Base-by-base conservation (phyloP, 2,797 vertebrate genomes). In the Sebastes hubbsi region DNA sequence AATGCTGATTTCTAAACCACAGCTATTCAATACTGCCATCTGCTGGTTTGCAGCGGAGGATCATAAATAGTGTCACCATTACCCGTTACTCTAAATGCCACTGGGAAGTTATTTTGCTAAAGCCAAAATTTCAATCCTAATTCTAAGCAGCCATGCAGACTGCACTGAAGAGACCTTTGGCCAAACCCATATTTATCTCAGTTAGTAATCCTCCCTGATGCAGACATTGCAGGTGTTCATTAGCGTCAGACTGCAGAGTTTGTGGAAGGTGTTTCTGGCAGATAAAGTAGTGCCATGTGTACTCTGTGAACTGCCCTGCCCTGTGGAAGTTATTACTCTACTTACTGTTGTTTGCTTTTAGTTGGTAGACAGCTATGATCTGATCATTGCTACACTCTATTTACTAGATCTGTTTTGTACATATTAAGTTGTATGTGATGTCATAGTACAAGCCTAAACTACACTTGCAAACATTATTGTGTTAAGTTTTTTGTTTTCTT, bases 21-120 rank as follows among this genome's bases (percentile, higher is more conserved):
- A 79, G 72, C 81, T 89, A 80, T 93, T 91, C 80, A 93, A 94
- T 52, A 94, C 91, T 95, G 92, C 95, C 95, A 94, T 88, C 95
- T 95, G 87, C 91, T 94, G 95, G 90, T 58, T 8, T 4, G 4
- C 42, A 55, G 13, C 25, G 14, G 22, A 72, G 2, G 25, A 1
- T 74, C 36, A 58, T 18, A 8, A 54, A 60, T 7, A 14, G 16
- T 42, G 14, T 22, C 29, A 61, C 24, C 18, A 5, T 8, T 25
- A 55, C 29, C 29, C 42, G 30, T 63, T 38, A 36, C 32, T 32
- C 16, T 20, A 27, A 77, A 72, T 14, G 46, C 46, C 20, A n/a
- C 29, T 2, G 29, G 32, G 70, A 66, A 63, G 65, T 67, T 14
- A 54, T 58, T 71, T 63, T 49, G 6, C 8, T 64, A 13, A 46